Base-by-base conservation (phyloP, 2,888 invertebrate species). In the Eristalinus sepulchralis region DNA sequence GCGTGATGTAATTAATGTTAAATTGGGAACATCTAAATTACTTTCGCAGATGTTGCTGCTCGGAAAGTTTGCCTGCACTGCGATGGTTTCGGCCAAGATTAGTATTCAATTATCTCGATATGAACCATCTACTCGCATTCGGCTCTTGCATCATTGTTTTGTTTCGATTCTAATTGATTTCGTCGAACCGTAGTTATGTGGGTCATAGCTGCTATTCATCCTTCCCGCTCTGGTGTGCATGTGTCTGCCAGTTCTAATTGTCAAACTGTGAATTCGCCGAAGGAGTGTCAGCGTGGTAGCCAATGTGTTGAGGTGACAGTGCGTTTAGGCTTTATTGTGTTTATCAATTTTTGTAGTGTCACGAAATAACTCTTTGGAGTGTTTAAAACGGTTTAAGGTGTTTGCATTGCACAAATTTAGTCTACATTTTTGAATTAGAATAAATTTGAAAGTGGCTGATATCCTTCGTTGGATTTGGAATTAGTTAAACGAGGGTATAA, bases 1-100 rank as follows among this genome's bases (percentile, higher is more conserved):
- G 53, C 36, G 68, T 73, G 64, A 75, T 70, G 60, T 64, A 75
- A 62, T 66, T 76, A n/a, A 80, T 64, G 47, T 73, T 73, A 64
- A 72, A 67, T 62, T 75, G 60, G 75, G 75, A 67, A 84, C 22
- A 27, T 71, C 80, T 79, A 34, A n/a, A 9, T 31, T 67, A n/a
- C 9, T 20, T 24, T 59, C 27, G 33, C 22, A 47, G 31, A 67
- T 60, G 60, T 27, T 27, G 31, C 13, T 27, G 31, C 13, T 33
- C 31, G 64, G 2, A 39, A 9, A 34, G 39, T n/a, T 39, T 17
- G 47, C 4, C 17, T 47, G 47, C 17, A 1, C 6, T n/a, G n/a
- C 6, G 36, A 6, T 39, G 24, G 10, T 9, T 62, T 62, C 39
- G n/a, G 24, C 47, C 67, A 67, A 24, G 17, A 53, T 31, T 60